phyloP scores from a whole-genome alignment of 2,113 vertebrate genomes.

The Chionomys nivalis region DNA sequence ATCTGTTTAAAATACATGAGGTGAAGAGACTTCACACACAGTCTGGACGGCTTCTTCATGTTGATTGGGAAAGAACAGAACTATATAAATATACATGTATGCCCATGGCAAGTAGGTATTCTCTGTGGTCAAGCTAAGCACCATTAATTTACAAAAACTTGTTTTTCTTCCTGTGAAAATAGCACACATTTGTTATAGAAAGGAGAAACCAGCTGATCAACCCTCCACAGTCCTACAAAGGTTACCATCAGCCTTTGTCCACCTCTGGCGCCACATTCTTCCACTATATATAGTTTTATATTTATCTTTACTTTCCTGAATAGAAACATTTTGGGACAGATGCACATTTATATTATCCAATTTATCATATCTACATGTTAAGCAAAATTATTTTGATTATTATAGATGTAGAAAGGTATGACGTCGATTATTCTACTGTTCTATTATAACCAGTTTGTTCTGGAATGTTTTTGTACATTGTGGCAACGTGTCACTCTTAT shows the following conservation, averaged over 20 bases:
- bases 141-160: slow-evolving; percentile 34
- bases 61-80: slow-evolving; percentile 41
- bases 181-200: slow-evolving; percentile 14
- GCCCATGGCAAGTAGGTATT: slow-evolving; percentile 45
- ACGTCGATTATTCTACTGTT: no score
- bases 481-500: background rate
- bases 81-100: slow-evolving; percentile 57
- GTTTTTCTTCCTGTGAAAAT: slow-evolving; percentile 42
- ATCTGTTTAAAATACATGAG: slow-evolving; percentile 71
- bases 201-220: background rate
- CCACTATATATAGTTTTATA: background rate
- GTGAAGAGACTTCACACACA: slow-evolving; percentile 14
- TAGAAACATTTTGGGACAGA: background rate
- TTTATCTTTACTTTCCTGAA: background rate
- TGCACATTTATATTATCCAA: background rate
- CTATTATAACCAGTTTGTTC: background rate
- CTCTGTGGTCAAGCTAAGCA: slow-evolving; percentile 31
- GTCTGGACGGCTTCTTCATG: slow-evolving; percentile 16
- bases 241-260: background rate
- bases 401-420: background rate
- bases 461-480: background rate
- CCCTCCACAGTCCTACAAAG: slow-evolving; percentile 20
- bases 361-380: background rate
- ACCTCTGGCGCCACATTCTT: background rate
- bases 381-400: slow-evolving; percentile 41